A percentile compares a stretch with the other conserved stretches of the same genome.
phyloP scores from a whole-genome alignment of 2,888 invertebrate genomes.

The Desoria tigrina region DNA sequence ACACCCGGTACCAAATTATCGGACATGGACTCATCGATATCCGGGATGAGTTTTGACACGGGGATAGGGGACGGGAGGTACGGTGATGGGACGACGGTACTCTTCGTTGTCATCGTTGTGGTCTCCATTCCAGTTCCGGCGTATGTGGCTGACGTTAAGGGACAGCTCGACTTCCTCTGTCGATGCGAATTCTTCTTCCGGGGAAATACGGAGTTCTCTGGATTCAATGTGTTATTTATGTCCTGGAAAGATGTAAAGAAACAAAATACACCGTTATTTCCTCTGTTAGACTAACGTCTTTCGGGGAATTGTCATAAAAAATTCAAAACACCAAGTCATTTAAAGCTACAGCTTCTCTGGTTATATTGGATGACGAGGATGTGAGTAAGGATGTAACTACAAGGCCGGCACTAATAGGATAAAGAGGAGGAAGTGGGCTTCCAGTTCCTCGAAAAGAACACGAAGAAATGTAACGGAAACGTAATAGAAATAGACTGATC shows the following conservation, averaged over 20 bases:
- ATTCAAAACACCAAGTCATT: no score
- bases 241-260: conserved; percentile 3
- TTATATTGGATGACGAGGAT: no score
- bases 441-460: no score
- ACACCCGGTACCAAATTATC: background rate
- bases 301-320: no score
- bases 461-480: no score
- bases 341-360: no score
- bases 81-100: conserved; percentile 24
- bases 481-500: no score
- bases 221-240: conserved; percentile 75
- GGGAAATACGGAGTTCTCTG: conserved; percentile 83
- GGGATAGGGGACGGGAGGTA: conserved; percentile 32
- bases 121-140: conserved; percentile 40
- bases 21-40: conserved; percentile 34
- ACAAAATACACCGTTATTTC: background rate
- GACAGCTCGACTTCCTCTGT: conserved; percentile 39
- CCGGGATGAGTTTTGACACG: conserved; percentile 33
- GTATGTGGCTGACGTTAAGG: conserved; percentile 42
- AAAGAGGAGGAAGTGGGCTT: no score
- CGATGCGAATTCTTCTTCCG: conserved; percentile 55
- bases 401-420: no score
- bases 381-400: no score
- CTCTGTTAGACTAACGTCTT: no score
- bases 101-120: conserved; percentile 27